These are phyloP conservation scores for Notarius quadriscutis DNA, from an alignment of 2,113 vertebrate species.

Conservation along the genomic window DNA sequence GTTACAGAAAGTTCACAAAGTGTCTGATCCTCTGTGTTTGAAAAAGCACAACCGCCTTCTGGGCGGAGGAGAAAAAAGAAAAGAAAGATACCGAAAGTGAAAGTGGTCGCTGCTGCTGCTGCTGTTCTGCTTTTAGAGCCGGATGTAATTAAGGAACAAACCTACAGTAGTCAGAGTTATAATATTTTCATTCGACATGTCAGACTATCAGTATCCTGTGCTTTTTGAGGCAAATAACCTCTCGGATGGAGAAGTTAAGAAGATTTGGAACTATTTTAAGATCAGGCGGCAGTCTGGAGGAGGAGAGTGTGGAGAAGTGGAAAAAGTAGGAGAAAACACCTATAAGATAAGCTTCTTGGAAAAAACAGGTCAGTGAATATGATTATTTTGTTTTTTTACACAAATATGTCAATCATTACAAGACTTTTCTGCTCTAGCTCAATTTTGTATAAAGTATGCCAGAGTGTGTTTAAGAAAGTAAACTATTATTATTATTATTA, in stretches of 20 bases:
- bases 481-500: neutral
- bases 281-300: constrained; percentile 60
- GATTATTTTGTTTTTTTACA: neutral
- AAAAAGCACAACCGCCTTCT: neutral
- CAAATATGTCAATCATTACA: neutral
- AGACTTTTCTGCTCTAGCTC: neutral
- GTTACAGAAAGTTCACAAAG: neutral
- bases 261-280: constrained; percentile 58
- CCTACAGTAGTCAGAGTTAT: neutral
- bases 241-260: constrained; percentile 41
- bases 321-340: constrained; percentile 24
- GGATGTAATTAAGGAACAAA: neutral
- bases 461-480: neutral
- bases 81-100: neutral
- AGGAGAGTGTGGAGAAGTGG: constrained; percentile 57
- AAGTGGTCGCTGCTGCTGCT: neutral
- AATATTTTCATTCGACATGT: constrained; percentile 48
- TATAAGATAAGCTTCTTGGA: constrained; percentile 60
- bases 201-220: constrained; percentile 42
- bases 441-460: neutral
- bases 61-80: too few species aligned
- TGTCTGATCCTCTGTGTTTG: neutral
- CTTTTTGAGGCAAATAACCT: constrained; percentile 59
- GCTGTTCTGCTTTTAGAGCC: neutral
- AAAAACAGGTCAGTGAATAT: constrained; percentile 52